Base-by-base conservation (phyloP, 2,888 invertebrate species). In the Thyatira batis region DNA sequence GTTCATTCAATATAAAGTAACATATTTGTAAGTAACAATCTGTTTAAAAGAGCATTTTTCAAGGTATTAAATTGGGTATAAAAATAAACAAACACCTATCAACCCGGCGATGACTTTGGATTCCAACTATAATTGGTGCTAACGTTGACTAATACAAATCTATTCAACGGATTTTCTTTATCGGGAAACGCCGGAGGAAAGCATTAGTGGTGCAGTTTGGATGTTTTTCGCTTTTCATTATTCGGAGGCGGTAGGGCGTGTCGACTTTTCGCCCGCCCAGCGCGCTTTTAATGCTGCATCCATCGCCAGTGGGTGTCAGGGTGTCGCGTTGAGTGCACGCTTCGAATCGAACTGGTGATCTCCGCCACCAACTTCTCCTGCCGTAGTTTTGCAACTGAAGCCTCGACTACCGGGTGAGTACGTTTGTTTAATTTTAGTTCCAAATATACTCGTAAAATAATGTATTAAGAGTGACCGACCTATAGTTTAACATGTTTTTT, bases 211-310 rank as follows among this genome's bases (percentile, higher is more conserved):
- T 44, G 43, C 33, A 9, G 13, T 25, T 17, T 17, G 46, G 4
- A 50, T 30, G 28, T 30, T 45, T 54, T 51, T 51, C 28, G 21
- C 21, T n/a, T 43, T 50, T 50, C 13, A 5, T 55, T 54, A 50
- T 55, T 56, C 49, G 53, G 50, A 49, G 65, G 55, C 65, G 61
- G 53, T 53, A 68, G 84, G 89, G 89, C 90, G 89, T 89, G 88
- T 83, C 88, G 54, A 28, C 33, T 9, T 17, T 60, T 63, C 72
- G 73, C 76, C 89, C 89, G 88, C 89, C 89, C 88, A 84, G 78
- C 73, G 65, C 53, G 51, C 59, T 57, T 60, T 60, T 62, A 17
- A 11, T 61, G 65, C 66, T 58, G 65, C 75, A 73, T 46, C 75
- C 72, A 77, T 27, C 28, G 28, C 10, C 82, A 85, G 87, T 87